Evolutionary conservation across 2,797 vertebrate genomes (phyloP).

Genomic region (Chaenodraco wilsoni): DNA sequence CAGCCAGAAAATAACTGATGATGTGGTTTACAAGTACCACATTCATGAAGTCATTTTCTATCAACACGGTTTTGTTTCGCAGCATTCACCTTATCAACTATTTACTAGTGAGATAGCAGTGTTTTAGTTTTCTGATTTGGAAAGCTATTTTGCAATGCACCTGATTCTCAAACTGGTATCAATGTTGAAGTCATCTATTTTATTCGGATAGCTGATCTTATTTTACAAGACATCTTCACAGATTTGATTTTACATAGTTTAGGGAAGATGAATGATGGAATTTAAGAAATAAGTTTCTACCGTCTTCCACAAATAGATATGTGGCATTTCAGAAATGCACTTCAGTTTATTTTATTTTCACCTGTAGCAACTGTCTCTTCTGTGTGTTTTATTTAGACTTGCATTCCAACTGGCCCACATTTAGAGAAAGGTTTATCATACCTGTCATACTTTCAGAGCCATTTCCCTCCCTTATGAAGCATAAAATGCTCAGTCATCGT

Average conservation of each 20-base stretch:
- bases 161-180: not conserved
- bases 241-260: not conserved
- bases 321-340: conserved; percentile 14
- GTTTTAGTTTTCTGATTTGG: not conserved
- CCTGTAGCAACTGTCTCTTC: conserved; percentile 68
- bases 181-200: not conserved
- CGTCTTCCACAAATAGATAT: conserved; percentile 8
- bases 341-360: conserved; percentile 56
- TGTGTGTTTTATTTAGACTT: conserved; percentile 74
- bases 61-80: conserved; percentile 26
- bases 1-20: conserved; percentile 21
- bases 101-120: conserved; percentile 18
- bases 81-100: conserved; percentile 12
- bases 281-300: not conserved
- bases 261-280: conserved; percentile 2
- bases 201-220: not conserved
- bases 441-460: conserved; percentile 68
- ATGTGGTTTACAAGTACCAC: conserved; percentile 12
- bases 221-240: not conserved
- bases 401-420: conserved; percentile 71
- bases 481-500: conserved; percentile 51
- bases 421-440: conserved; percentile 73
- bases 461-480: conserved; percentile 52
- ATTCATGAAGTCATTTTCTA: conserved; percentile 12
- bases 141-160: conserved; percentile 8